Evolutionary conservation across 2,113 vertebrate species (phyloP), one percentile per base, ranked within the genome.

Genomic region (Beaufortia kweichowensis): DNA sequence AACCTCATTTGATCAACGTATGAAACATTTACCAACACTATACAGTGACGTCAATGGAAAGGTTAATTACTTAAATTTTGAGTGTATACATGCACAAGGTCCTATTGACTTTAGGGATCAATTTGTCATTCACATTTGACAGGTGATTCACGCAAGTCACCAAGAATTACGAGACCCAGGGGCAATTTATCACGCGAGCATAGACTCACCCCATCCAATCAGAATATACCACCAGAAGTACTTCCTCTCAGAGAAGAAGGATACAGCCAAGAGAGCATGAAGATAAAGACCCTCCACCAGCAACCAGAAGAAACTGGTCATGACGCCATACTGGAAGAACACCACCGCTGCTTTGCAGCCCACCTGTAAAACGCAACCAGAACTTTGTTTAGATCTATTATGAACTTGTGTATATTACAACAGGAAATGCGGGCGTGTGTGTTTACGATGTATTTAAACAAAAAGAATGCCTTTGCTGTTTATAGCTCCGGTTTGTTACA

Each of bases 241-340:
- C 84, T 94, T 98, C 85, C 85, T 94, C 86, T 98, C 94, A 0
- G 94, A 95, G 94, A 96, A 98, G 92, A 98, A 98, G 84, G 96
- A 96, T 81, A 97, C 86, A 6, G 92, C 91, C 41, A 99, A 88
- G 61, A 98, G 92, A 0, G 94, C 92, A 76, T 99, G 94, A 65
- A 99, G 95, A 80, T 98, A 98, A 10, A 98, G 89, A 31, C 95
- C 97, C 85, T 99, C 97, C 62, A 98, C 95, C 2, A 99, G 91
- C 77, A 99, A 90, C 97, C 97, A 99, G 88, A 94, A 94, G 87
- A 91, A 96, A 88, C 97, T 99, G 56, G 95, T 93, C 94, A 96
- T 90, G 86, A 96, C 90, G 71, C 95, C 98, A 24, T 96, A 99
- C 80, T 98, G 96, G 87, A 98, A 97, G 92, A 99, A 96, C 77